These are phyloP conservation scores for Panthera uncia DNA, from an alignment of 2,113 vertebrate species.

Conservation along the genomic window DNA sequence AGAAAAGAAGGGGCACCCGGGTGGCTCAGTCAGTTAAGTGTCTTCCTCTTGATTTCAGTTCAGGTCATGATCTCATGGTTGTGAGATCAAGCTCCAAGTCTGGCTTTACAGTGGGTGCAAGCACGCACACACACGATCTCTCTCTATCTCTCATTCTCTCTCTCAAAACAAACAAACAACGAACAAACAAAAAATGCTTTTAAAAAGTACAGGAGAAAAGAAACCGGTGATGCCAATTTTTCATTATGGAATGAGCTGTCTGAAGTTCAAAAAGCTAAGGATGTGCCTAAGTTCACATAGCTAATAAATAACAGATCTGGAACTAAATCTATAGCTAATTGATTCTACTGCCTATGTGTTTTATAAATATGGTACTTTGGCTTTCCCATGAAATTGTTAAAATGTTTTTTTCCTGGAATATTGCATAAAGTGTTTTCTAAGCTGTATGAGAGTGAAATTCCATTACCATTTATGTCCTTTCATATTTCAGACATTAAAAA, in stretches of 20 bases:
- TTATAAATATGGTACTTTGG: background rate
- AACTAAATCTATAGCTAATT: background rate
- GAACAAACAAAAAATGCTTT: too few relatives aligned
- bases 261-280: background rate
- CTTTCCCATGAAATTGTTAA: background rate
- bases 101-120: too few relatives aligned
- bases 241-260: background rate
- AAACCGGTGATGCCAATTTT: background rate
- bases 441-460: background rate
- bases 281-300: background rate
- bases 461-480: background rate
- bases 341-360: background rate
- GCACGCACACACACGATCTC: too few relatives aligned
- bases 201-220: background rate
- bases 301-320: background rate
- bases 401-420: background rate
- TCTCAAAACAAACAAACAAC: too few relatives aligned
- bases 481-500: background rate
- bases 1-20: too few relatives aligned
- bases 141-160: too few relatives aligned
- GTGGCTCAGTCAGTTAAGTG: too few relatives aligned
- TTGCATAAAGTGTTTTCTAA: background rate
- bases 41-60: too few relatives aligned
- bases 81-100: too few relatives aligned
- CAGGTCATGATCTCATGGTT: too few relatives aligned